Evolutionary conservation across 2,113 vertebrate genomes (phyloP).

Genomic region (Lichenostomus cassidix): DNA sequence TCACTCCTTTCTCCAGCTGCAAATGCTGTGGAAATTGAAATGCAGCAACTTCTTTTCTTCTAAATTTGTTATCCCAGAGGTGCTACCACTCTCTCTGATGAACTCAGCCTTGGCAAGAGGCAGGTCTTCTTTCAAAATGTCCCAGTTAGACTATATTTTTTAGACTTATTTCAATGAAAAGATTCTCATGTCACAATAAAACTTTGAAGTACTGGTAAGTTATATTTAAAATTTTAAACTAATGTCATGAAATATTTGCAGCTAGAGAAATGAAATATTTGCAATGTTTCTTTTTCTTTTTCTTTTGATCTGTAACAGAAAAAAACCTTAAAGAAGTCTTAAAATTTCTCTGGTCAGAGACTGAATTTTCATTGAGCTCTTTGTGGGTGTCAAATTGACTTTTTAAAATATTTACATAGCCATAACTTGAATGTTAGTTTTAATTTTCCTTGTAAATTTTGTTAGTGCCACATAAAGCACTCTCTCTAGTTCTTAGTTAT

Average conservation of each 20-base stretch:
- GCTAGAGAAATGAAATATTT: neutral
- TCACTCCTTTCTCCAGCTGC: neutral
- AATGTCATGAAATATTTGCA: neutral
- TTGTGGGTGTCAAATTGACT: neutral
- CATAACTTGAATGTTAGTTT: neutral
- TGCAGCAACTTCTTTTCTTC: neutral
- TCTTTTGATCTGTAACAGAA: neutral
- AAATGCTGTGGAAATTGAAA: neutral
- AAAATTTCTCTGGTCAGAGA: neutral
- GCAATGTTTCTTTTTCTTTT: neutral
- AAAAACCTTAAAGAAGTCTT: neutral
- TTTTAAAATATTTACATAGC: neutral
- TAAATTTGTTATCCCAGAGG: neutral
- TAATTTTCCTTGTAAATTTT: neutral
- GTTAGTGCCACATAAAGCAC: neutral
- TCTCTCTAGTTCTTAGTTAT: neutral
- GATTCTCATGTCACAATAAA: neutral
- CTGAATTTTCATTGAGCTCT: accelerated
- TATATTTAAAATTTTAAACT: neutral
- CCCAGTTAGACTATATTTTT: neutral
- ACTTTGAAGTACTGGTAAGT: neutral
- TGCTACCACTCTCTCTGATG: neutral
- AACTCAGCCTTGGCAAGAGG: accelerated
- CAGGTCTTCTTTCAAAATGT: neutral
- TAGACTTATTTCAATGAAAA: neutral